A percentile compares a stretch with the other conserved stretches of the same genome.
Evolutionary conservation across 1,140 invertebrate species (phyloP).

Genomic region (Diplogasteroides magnus): DNA sequence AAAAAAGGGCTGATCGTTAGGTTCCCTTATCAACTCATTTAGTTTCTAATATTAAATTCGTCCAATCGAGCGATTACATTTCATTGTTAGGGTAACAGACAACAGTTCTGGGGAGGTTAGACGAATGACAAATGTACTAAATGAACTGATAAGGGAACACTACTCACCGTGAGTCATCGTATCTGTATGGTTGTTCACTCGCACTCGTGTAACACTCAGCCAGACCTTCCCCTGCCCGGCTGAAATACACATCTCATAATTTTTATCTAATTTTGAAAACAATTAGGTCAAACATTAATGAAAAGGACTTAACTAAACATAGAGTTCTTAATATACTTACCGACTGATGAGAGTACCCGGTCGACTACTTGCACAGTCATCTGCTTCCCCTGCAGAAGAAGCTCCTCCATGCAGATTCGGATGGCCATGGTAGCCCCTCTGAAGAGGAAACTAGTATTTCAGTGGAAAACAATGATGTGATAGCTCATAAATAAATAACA

Average conservation of each 20-base stretch:
- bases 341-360: conserved; percentile 36
- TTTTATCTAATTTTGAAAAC: too few relatives aligned
- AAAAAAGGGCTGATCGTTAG: too few relatives aligned
- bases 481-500: too few relatives aligned
- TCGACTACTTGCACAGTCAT: conserved; percentile 26
- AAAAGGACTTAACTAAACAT: too few relatives aligned
- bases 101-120: too few relatives aligned
- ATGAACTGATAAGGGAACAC: too few relatives aligned
- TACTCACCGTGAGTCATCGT: conserved; percentile 23
- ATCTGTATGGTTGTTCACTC: conserved; percentile 46
- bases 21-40: neutral
- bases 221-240: conserved; percentile 46
- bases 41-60: neutral
- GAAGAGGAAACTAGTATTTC: too few relatives aligned
- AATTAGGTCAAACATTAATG: conserved; percentile 10
- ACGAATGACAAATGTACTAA: too few relatives aligned
- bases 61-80: conserved; percentile 3
- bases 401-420: conserved; percentile 6
- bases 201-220: conserved; percentile 46
- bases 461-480: too few relatives aligned
- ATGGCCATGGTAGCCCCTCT: neutral
- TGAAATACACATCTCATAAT: too few relatives aligned
- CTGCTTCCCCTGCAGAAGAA: conserved; percentile 10
- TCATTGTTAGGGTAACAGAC: neutral
- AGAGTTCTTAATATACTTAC: conserved; percentile 32